These are phyloP conservation scores for Catamblyrhynchus diadema DNA, from an alignment of 2,797 vertebrate genomes.

Conservation along the genomic window DNA sequence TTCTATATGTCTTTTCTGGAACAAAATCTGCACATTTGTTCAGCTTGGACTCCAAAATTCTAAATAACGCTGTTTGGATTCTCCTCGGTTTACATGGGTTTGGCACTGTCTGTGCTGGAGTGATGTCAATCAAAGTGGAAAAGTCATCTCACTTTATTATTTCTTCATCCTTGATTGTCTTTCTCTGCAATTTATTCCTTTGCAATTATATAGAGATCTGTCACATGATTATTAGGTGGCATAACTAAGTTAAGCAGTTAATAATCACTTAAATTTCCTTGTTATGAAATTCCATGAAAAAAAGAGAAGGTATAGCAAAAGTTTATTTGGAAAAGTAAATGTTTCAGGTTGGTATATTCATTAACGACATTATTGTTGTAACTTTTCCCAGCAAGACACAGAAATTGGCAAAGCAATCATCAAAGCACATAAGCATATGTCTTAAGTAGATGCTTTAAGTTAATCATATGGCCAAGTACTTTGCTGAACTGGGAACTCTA, in stretches of 20 bases:
- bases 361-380: neutral
- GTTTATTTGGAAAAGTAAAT: neutral
- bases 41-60: neutral
- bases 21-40: neutral
- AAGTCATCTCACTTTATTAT: neutral
- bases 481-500: neutral
- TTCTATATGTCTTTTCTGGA: neutral
- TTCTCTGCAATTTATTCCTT: neutral
- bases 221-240: neutral
- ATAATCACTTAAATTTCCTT: neutral
- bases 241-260: neutral
- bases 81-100: neutral
- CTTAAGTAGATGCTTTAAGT: neutral
- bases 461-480: neutral
- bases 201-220: neutral
- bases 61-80: neutral
- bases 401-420: neutral
- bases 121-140: neutral
- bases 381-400: neutral
- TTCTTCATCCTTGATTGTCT: neutral
- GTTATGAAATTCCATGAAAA: neutral
- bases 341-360: neutral
- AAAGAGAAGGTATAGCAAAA: neutral
- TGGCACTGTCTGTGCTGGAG: neutral
- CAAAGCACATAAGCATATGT: slow-evolving; percentile 6